These are phyloP conservation scores for Nematostella vectensis DNA, from an alignment of 92 coral and sea anemone species.

Conservation along the genomic window DNA sequence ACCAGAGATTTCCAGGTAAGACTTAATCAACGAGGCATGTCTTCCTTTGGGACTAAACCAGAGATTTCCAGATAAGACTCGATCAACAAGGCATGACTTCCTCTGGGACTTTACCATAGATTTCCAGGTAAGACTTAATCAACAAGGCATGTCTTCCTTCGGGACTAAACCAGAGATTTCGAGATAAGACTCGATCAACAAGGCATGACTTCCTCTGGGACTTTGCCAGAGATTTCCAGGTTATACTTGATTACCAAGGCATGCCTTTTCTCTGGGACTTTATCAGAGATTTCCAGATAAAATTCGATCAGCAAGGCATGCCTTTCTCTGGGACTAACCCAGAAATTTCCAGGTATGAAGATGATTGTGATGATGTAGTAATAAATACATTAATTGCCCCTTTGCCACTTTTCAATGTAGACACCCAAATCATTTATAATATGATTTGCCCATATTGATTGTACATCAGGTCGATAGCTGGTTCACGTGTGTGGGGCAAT, in stretches of 20 bases:
- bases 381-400: no score
- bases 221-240: slow-evolving; percentile 71
- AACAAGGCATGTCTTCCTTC: slow-evolving; percentile 82
- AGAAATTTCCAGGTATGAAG: slow-evolving; percentile 72
- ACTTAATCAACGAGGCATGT: slow-evolving; percentile 63
- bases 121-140: slow-evolving; percentile 75
- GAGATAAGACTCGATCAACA: slow-evolving; percentile 86
- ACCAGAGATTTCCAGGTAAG: slow-evolving; percentile 66
- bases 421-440: no score
- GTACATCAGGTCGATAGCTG: no score
- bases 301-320: slow-evolving; percentile 85
- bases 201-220: slow-evolving; percentile 79
- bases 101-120: slow-evolving; percentile 66
- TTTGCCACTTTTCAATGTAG: no score
- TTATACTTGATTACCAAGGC: slow-evolving; percentile 73
- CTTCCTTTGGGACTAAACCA: slow-evolving; percentile 77
- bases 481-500: no score
- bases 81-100: slow-evolving; percentile 87
- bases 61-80: slow-evolving; percentile 66
- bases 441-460: no score
- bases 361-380: no score
- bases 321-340: slow-evolving; percentile 72
- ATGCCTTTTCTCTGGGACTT: slow-evolving; percentile 77
- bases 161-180: slow-evolving; percentile 73
- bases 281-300: slow-evolving; percentile 64